Evolutionary conservation across 1,140 invertebrate species (phyloP), one percentile per base, ranked within the genome.

Genomic region (Drosophila erecta): DNA sequence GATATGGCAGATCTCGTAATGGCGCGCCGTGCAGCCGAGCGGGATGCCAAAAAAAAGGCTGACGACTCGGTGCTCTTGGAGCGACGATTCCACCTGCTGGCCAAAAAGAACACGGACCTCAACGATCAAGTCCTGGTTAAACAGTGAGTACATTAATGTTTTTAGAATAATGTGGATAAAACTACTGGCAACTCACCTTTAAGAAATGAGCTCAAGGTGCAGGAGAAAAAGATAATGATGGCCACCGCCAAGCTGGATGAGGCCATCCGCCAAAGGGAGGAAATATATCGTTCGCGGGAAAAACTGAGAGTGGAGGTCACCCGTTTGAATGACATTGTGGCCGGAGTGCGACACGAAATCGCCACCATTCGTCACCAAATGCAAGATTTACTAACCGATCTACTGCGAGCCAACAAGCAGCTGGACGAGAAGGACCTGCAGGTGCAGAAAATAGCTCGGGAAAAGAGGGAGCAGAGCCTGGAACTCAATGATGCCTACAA

Each of bases 91-190:
- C 20, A 40, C 10, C 61, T 55, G 27, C 7, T 85, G 20, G 17
- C 50, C 22, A 86, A 85, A 2, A 85, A 70, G 24, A 77, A 86
- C 1, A 2, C 4, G 0, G 73, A 86, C 0, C 37, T 66, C 1
- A 47, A 14, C 6, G 61, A 72, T 0, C 67, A 74, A 12, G 41
- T 46, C 4, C 0, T 43, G 12, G 0, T 20, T 0, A 2, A 56
- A 4, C 46, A n/a, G 81, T 85, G 30, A 49, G 73, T 62, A 2
- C 4, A 24, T 5, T 6, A 4, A 14, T 27, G 8, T 10, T 30
- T 3, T 8, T 30, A 24, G 5, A 4, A 47, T 27, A 5, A 14
- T 14, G 12, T 3, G 0, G 11, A 5, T 24, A 38, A 35, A 35
- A 0, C 37, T 24, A n/a, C 14, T 46, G 8, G 1, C 22, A n/a